These are phyloP conservation scores for Siniperca chuatsi DNA, from an alignment of 2,113 vertebrate species.

Conservation along the genomic window DNA sequence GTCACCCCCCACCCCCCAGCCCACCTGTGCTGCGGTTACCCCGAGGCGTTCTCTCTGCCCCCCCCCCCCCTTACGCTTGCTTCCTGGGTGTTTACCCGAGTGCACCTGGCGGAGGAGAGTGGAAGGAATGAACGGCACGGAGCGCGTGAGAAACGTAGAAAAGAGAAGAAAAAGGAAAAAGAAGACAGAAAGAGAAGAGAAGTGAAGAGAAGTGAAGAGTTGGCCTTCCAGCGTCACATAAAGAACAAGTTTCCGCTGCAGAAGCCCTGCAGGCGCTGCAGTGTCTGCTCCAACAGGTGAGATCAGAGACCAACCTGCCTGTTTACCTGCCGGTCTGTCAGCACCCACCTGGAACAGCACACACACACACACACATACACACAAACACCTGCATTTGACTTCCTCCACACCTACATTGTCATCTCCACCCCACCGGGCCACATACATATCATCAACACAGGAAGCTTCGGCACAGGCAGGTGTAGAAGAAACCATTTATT, in stretches of 20 bases:
- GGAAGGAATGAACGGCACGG: constrained; percentile 10
- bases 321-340: constrained; percentile 80
- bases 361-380: constrained; percentile 37
- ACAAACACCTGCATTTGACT: constrained; percentile 76
- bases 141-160: constrained; percentile 1
- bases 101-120: constrained; percentile 57
- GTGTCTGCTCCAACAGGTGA: constrained; percentile 77
- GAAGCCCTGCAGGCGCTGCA: constrained; percentile 67
- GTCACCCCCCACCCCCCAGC: constrained; percentile 29
- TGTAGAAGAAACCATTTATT: constrained; percentile 76
- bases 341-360: constrained; percentile 64
- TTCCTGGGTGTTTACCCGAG: constrained; percentile 70
- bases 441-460: constrained; percentile 81
- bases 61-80: constrained; percentile 2
- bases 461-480: constrained; percentile 71
- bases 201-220: constrained; percentile 28
- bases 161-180: constrained; percentile 2
- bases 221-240: constrained; percentile 52
- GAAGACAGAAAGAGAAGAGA: neutral
- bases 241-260: constrained; percentile 68
- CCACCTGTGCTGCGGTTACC: constrained; percentile 75
- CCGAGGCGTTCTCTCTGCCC: constrained; percentile 36
- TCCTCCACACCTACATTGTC: constrained; percentile 77
- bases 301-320: constrained; percentile 77
- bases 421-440: constrained; percentile 64